Conservation (phyloP, 2,888 invertebrate species). For the Ctenicera cuprea region DNA sequence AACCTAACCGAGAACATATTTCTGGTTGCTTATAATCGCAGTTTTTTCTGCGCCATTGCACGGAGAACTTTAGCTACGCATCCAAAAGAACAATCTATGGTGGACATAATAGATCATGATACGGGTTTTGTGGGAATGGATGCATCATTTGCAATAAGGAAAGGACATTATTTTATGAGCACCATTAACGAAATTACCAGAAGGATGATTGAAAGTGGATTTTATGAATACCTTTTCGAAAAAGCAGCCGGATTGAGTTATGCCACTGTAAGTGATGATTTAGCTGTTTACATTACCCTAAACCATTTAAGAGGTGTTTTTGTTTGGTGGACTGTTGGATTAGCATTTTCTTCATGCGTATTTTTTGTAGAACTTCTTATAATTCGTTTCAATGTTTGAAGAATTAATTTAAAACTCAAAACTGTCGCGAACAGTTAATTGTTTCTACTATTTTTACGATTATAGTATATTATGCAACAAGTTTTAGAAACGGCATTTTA, state of each 20-base stretch:
- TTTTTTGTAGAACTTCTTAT: background rate
- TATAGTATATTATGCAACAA: too few species aligned
- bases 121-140: background rate
- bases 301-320: background rate
- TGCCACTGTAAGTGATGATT: background rate
- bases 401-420: too few species aligned
- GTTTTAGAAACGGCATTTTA: too few species aligned
- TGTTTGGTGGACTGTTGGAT: background rate
- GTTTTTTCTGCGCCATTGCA: background rate
- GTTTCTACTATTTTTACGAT: too few species aligned
- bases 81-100: background rate
- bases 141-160: background rate
- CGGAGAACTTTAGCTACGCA: too few species aligned
- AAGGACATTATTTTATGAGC: conserved; percentile 11
- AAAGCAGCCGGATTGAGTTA: background rate
- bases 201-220: conserved; percentile 9
- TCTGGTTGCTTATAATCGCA: background rate
- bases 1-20: background rate
- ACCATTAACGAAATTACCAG: background rate
- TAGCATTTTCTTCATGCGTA: background rate
- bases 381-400: too few species aligned
- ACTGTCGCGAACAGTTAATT: too few species aligned
- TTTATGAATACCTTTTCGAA: background rate
- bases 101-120: background rate
- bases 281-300: background rate